phyloP scores from a whole-genome alignment of 2,797 vertebrate species.

The Liasis olivaceus region DNA sequence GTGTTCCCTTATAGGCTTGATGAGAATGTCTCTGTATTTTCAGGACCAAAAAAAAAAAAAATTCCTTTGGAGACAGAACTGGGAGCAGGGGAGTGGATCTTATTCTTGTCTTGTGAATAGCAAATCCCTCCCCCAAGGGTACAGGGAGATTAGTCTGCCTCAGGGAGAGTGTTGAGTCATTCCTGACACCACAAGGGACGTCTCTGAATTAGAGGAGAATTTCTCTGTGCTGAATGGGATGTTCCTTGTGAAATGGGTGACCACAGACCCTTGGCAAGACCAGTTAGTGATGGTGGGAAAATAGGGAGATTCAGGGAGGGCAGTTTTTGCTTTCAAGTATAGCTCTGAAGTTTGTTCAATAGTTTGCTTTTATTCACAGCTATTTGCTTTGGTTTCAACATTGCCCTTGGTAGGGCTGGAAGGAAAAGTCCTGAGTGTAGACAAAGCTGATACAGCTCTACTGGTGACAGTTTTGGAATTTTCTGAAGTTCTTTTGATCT shows the following conservation, averaged over 20 bases:
- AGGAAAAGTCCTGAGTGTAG: background rate
- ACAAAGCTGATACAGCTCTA: background rate
- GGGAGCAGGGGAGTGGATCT: background rate
- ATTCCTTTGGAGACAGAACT: background rate
- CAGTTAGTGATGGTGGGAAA: background rate
- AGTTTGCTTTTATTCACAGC: background rate
- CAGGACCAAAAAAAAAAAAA: background rate
- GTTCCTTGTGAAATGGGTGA: constrained; percentile 19
- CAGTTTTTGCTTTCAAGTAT: background rate
- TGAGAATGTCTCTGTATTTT: constrained; percentile 13
- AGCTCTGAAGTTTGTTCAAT: too few relatives aligned
- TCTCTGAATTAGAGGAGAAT: constrained; percentile 6
- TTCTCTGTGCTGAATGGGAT: background rate
- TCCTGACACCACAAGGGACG: constrained; percentile 2
- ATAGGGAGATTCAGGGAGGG: background rate
- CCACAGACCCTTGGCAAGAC: background rate
- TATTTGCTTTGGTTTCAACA: background rate
- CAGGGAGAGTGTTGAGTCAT: constrained; percentile 21
- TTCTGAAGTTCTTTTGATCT: background rate
- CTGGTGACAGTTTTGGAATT: background rate
- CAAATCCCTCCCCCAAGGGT: background rate
- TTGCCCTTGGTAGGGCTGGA: background rate
- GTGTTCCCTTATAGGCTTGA: background rate
- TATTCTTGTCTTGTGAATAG: constrained; percentile 15
- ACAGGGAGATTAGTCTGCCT: constrained; percentile 14